phyloP scores from a whole-genome alignment of 2,113 vertebrate genomes.

The Setophaga petechia region DNA sequence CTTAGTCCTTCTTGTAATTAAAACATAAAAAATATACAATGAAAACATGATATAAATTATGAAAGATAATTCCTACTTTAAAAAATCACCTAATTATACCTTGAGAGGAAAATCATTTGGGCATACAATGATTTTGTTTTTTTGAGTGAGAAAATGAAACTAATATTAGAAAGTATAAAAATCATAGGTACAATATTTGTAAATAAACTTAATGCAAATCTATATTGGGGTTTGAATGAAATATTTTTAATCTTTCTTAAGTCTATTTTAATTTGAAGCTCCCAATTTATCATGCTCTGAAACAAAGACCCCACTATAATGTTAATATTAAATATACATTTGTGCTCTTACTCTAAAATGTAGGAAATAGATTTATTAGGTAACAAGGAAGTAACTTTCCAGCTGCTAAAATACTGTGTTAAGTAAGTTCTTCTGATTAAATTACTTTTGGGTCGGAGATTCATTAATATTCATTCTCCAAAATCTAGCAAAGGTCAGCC shows the following conservation, averaged over 20 bases:
- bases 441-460: not conserved
- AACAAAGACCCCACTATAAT: not conserved
- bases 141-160: not conserved
- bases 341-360: not conserved
- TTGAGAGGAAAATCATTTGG: not conserved
- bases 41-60: not conserved
- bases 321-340: not conserved
- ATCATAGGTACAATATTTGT: not conserved
- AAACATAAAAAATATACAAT: not conserved
- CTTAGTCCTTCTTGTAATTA: not conserved
- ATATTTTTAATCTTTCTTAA: not conserved
- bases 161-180: not conserved
- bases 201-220: not conserved
- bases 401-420: not conserved
- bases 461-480: conserved; percentile 16
- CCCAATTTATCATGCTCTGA: not conserved
- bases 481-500: conserved; percentile 8
- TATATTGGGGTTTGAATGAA: not conserved
- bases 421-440: not conserved
- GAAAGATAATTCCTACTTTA: not conserved
- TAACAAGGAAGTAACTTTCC: not conserved
- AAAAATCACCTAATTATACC: not conserved
- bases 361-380: not conserved
- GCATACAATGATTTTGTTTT: not conserved
- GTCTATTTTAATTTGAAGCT: not conserved